These are phyloP conservation scores for Tetragnatha montana DNA, from an alignment of 2,888 invertebrate genomes.

Conservation along the genomic window DNA sequence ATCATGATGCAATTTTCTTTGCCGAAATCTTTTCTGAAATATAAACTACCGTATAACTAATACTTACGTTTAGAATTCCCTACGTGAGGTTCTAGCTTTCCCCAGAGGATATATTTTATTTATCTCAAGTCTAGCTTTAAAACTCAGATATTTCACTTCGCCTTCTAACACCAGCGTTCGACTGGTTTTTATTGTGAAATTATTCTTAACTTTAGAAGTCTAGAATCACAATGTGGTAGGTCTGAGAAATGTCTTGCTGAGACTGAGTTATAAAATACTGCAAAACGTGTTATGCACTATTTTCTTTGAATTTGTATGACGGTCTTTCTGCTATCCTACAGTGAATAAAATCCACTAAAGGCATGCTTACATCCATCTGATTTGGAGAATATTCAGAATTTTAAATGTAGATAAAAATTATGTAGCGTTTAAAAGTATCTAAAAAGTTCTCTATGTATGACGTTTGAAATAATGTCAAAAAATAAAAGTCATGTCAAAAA, in stretches of 20 bases:
- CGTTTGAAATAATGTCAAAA: no score
- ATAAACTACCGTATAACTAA: not conserved
- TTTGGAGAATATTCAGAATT: not conserved
- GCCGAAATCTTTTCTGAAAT: no score
- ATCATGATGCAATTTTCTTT: no score
- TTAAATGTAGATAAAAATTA: not conserved
- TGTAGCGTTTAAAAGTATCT: not conserved
- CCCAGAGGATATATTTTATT: not conserved
- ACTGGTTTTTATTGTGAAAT: not conserved
- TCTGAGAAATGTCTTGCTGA: not conserved
- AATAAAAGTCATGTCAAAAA: no score
- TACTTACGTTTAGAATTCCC: not conserved
- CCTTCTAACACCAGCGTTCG: not conserved
- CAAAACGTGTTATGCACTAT: not conserved
- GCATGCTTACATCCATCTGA: not conserved
- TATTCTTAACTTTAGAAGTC: not conserved
- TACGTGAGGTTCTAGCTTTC: not conserved
- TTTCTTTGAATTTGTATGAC: conserved; percentile 1
- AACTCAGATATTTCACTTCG: not conserved
- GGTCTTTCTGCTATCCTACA: not conserved
- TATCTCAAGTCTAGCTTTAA: not conserved
- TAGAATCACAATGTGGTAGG: not conserved
- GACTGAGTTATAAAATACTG: not conserved
- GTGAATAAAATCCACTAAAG: not conserved
- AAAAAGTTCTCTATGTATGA: not conserved